phyloP scores from a whole-genome alignment of 2,888 invertebrate genomes.

The Dicycla oo region DNA sequence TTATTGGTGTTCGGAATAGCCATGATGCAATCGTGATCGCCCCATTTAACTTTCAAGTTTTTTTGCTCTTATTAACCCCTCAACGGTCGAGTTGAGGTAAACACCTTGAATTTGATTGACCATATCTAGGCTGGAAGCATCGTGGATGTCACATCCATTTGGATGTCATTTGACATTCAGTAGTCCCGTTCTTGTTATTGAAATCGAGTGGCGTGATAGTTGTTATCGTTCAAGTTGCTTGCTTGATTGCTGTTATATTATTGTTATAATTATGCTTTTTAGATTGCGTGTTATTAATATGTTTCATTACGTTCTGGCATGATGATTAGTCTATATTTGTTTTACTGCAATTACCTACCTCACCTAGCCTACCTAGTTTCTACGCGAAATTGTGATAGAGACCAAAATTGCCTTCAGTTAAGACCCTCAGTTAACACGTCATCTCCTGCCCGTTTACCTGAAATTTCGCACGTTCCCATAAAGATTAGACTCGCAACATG shows the following conservation, averaged over 20 bases:
- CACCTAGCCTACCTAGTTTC: too few species aligned
- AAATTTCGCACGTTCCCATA: constrained; percentile 8
- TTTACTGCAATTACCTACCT: too few species aligned
- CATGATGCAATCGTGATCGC: constrained; percentile 30
- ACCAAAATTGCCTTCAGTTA: not conserved
- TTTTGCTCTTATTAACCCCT: constrained; percentile 17
- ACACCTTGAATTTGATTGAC: constrained; percentile 29
- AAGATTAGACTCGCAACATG: constrained; percentile 44
- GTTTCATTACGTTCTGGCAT: constrained; percentile 18
- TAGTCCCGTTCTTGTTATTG: constrained; percentile 32
- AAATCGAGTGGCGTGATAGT: constrained; percentile 14
- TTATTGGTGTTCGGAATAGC: constrained; percentile 23
- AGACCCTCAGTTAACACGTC: not conserved
- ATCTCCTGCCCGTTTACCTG: constrained; percentile 14
- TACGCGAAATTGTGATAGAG: not conserved
- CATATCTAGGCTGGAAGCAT: constrained; percentile 11
- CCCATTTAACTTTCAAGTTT: not conserved
- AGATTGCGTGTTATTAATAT: constrained; percentile 30
- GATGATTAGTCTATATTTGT: not conserved
- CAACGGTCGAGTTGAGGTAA: constrained; percentile 20
- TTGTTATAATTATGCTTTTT: too few species aligned
- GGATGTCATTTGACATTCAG: constrained; percentile 53
- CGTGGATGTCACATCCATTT: constrained; percentile 39
- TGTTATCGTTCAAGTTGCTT: constrained; percentile 39
- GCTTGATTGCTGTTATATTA: too few species aligned